Evolutionary conservation across 2,113 vertebrate species (phyloP).

Genomic region (Sinocyclocheilus anophthalmus): DNA sequence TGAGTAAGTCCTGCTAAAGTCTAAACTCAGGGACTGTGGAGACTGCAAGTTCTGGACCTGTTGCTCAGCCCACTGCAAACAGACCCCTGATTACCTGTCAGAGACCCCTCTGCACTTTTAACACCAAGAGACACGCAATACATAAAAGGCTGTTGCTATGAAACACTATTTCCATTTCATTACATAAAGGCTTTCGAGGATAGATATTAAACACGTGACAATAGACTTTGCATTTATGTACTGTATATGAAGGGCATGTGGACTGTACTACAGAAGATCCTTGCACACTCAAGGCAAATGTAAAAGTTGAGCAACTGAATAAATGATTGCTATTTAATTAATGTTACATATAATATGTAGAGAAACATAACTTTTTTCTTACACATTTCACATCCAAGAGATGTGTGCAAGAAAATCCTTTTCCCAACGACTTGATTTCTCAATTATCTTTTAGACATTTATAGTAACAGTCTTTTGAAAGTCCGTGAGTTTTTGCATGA

Average conservation of each 20-base stretch:
- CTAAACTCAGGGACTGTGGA: slow-evolving; percentile 49
- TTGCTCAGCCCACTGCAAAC: slow-evolving; percentile 6
- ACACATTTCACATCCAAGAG: not conserved
- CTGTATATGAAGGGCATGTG: not conserved
- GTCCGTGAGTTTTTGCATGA: not conserved
- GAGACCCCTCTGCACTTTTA: not conserved
- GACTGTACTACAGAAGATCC: not conserved
- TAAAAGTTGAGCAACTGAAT: not conserved
- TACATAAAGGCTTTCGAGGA: not conserved
- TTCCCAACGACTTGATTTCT: not conserved
- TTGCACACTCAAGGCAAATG: not conserved
- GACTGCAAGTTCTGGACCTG: not conserved
- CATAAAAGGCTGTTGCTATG: not conserved
- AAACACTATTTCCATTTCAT: not conserved
- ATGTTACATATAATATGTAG: not conserved
- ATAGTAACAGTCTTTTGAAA: not conserved
- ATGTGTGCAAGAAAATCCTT: not conserved
- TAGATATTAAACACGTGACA: not conserved
- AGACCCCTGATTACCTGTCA: not conserved
- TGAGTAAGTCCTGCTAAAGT: slow-evolving; percentile 69
- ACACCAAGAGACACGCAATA: not conserved
- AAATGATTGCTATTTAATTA: not conserved
- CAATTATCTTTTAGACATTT: not conserved
- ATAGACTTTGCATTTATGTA: not conserved
- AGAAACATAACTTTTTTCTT: not conserved